Evolutionary conservation across 92 coral and sea anemone species (phyloP).

Genomic region (Phenganax stokvisi): DNA sequence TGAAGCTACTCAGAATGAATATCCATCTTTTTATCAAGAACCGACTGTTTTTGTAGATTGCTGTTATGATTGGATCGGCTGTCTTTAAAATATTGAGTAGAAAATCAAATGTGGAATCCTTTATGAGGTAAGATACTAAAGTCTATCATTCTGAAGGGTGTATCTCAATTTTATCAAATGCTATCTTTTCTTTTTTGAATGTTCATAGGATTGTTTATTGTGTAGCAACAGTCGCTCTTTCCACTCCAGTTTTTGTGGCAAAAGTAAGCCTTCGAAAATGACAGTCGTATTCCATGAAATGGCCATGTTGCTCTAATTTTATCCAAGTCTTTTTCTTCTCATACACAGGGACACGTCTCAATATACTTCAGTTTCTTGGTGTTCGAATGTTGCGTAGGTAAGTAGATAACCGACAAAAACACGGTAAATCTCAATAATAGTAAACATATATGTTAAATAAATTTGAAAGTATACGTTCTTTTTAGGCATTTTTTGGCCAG

Average conservation of each 20-base stretch:
- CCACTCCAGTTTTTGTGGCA: slow-evolving; percentile 55
- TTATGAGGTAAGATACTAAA: slow-evolving; percentile 60
- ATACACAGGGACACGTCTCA: slow-evolving; percentile 51
- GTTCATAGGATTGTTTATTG: slow-evolving; percentile 63
- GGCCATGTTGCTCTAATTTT: neutral
- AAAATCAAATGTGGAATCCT: slow-evolving; percentile 59
- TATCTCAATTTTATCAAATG: neutral
- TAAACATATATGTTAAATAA: neutral
- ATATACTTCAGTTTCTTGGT: slow-evolving; percentile 69
- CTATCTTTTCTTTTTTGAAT: neutral
- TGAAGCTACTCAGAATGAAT: neutral
- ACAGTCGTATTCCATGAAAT: neutral
- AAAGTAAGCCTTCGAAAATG: slow-evolving; percentile 45
- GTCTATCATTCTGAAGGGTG: neutral
- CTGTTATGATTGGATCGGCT: slow-evolving; percentile 83
- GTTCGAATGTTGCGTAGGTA: slow-evolving; percentile 90
- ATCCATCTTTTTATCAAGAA: neutral
- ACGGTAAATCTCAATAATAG: neutral
- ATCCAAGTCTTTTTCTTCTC: neutral
- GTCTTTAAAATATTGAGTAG: slow-evolving; percentile 64
- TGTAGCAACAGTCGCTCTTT: slow-evolving; percentile 67
- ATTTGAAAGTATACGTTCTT: neutral
- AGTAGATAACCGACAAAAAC: slow-evolving; percentile 27
- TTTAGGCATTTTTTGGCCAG: slow-evolving; percentile 93
- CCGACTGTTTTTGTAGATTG: slow-evolving; percentile 44